These are phyloP conservation scores for Tyrophagus putrescentiae DNA, from an alignment of 1,140 invertebrate genomes.

Conservation along the genomic window DNA sequence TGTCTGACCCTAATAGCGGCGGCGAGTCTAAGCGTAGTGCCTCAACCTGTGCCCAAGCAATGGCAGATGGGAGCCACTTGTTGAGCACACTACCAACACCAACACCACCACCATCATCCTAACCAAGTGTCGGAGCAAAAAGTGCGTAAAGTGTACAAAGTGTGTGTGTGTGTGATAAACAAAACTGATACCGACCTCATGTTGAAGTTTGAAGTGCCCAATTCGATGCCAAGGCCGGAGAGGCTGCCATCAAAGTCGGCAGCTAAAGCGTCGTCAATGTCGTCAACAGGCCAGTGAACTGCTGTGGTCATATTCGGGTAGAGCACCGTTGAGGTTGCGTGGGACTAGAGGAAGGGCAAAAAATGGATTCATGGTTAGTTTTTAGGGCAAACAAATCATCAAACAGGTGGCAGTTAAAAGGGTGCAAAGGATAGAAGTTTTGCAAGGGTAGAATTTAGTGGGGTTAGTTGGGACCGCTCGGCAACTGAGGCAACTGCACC, in stretches of 20 bases:
- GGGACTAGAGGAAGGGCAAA: neutral
- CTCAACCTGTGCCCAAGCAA: too few relatives aligned
- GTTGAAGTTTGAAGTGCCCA: constrained; percentile 51
- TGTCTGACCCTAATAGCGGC: too few relatives aligned
- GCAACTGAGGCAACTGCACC: too few relatives aligned
- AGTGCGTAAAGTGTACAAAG: neutral
- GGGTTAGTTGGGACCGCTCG: too few relatives aligned
- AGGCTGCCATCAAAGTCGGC: constrained; percentile 62
- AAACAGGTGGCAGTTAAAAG: too few relatives aligned
- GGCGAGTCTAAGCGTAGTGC: too few relatives aligned
- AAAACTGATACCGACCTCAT: constrained; percentile 43
- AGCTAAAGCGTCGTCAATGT: constrained; percentile 51
- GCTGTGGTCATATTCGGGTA: constrained; percentile 24
- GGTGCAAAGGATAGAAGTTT: too few relatives aligned
- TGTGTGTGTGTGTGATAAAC: neutral
- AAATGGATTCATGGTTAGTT: neutral
- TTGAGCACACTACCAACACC: neutral
- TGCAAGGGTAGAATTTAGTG: too few relatives aligned
- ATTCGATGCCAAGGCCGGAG: constrained; percentile 54
- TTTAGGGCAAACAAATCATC: too few relatives aligned
- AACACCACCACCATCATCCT: too few relatives aligned
- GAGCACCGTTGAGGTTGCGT: neutral
- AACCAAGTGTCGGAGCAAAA: too few relatives aligned
- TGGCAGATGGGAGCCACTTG: too few relatives aligned
- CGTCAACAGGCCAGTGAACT: constrained; percentile 38